Conservation (phyloP, 2,888 invertebrate species). For the Nephrotoma guestfalica region DNA sequence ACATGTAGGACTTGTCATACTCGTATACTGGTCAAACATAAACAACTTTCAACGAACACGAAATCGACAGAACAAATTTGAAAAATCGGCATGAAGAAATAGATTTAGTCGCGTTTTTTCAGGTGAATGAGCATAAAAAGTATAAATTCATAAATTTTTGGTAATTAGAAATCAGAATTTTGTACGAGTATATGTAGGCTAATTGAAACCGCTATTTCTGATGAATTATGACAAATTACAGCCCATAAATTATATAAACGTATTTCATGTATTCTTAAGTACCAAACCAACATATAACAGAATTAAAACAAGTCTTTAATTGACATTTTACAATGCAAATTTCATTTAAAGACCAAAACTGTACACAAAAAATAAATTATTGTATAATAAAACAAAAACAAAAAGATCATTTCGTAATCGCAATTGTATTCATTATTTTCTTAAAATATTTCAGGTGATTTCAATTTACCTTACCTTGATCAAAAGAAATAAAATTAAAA, state of each 20-base stretch:
- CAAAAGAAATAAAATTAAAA: not conserved
- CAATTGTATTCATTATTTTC: not conserved
- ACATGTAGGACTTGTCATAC: not conserved
- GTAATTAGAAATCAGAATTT: not conserved
- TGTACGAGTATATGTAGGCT: not conserved
- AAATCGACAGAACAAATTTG: not conserved
- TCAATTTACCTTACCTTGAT: not conserved
- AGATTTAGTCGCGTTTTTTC: not conserved
- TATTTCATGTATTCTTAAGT: not conserved
- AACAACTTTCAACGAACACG: not conserved
- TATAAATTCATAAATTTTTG: not conserved
- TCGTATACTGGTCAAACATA: not conserved
- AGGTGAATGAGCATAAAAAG: not conserved
- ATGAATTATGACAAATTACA: not conserved
- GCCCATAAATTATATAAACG: not conserved
- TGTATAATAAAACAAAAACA: not conserved
- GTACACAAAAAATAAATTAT: not conserved
- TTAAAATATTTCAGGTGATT: not conserved
- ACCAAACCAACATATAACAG: not conserved
- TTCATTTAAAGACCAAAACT: not conserved
- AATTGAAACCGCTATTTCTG: not conserved
- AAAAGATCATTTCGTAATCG: not conserved
- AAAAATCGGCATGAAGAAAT: not conserved
- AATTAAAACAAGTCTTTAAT: not conserved
- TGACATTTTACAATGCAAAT: not conserved